A percentile compares a stretch with the other conserved stretches of the same genome.
Conservation (phyloP, 64 coral and sea anemone species). For the Montipora cactus region DNA sequence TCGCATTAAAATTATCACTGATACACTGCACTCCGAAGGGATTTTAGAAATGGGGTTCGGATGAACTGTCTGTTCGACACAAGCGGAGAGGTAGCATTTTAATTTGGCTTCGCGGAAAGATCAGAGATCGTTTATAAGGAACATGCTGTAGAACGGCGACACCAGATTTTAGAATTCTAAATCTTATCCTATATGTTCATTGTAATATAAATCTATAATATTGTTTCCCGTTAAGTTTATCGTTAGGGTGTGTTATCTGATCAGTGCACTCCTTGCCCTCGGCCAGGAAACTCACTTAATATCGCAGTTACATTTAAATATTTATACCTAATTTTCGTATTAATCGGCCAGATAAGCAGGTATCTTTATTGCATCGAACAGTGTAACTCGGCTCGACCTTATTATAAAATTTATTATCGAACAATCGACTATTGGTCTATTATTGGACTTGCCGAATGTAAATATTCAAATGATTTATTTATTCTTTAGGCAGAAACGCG, state of each 20-base stretch:
- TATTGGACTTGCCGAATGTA: slow-evolving; percentile 44
- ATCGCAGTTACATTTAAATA: background rate
- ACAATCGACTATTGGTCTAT: slow-evolving; percentile 38
- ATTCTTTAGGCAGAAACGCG: slow-evolving; percentile 11
- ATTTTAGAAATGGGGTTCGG: background rate
- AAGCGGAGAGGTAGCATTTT: background rate
- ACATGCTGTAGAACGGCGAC: background rate
- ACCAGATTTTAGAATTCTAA: background rate
- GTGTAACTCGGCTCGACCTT: background rate
- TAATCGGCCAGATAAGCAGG: background rate
- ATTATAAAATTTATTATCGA: slow-evolving; percentile 30
- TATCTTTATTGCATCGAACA: background rate
- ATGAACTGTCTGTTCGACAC: background rate
- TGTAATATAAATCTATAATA: background rate
- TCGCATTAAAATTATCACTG: slow-evolving; percentile 59
- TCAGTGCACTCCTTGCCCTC: background rate
- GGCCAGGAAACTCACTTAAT: background rate
- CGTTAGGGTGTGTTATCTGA: slow-evolving; percentile 34
- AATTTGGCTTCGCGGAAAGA: background rate
- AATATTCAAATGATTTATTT: slow-evolving; percentile 52
- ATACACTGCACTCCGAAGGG: background rate
- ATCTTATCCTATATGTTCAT: slow-evolving; percentile 3
- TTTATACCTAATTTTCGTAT: background rate
- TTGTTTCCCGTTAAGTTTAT: slow-evolving; percentile 30
- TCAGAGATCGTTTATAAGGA: background rate